Evolutionary conservation across 2,888 invertebrate species (phyloP).

Genomic region (Xestia sexstrigata): DNA sequence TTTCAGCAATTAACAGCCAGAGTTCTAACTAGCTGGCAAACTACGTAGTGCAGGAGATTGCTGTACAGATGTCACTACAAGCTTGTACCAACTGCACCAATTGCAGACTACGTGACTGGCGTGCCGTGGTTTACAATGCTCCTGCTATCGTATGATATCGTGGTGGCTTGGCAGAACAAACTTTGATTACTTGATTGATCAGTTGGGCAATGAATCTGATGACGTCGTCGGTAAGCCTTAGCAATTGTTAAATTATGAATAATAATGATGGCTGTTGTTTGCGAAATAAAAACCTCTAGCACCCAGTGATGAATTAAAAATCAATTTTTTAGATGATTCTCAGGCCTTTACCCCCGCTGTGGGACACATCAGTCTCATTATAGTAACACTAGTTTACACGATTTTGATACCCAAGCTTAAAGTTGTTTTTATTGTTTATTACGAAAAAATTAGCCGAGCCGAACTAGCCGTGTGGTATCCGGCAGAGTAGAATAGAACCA

Average conservation of each 20-base stretch:
- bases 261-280: background rate
- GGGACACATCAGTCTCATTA: too few relatives aligned
- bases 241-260: background rate
- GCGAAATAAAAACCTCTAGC: background rate
- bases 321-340: background rate
- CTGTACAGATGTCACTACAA: slow-evolving; percentile 15
- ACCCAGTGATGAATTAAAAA: background rate
- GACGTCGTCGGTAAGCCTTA: background rate
- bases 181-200: background rate
- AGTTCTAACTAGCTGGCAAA: background rate
- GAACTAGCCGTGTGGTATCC: too few relatives aligned
- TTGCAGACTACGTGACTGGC: background rate
- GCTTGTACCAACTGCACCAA: background rate
- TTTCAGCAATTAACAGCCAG: background rate
- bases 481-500: too few relatives aligned
- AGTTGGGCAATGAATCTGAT: background rate
- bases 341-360: too few relatives aligned
- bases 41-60: slow-evolving; percentile 8
- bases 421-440: too few relatives aligned
- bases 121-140: background rate
- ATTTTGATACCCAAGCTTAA: too few relatives aligned
- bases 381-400: too few relatives aligned
- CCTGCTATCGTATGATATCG: background rate
- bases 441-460: too few relatives aligned
- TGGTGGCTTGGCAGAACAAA: background rate